Evolutionary conservation across 1,140 invertebrate genomes (phyloP).

Genomic region (Diabrotica undecimpunctata): DNA sequence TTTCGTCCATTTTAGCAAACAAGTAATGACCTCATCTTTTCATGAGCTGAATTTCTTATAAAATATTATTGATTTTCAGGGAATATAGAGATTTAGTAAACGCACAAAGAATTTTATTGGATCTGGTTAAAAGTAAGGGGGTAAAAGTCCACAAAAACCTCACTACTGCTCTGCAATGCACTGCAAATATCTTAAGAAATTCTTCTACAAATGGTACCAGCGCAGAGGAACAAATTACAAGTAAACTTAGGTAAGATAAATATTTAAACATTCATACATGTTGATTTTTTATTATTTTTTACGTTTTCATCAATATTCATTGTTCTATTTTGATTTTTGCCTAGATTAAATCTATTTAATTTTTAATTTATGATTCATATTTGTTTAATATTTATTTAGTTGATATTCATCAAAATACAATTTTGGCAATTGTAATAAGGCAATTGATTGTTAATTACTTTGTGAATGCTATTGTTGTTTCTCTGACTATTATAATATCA

Average conservation of each 20-base stretch:
- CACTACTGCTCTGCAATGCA: constrained; percentile 57
- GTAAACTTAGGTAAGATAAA: constrained; percentile 41
- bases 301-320: too few species aligned
- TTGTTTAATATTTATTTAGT: too few species aligned
- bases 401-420: too few species aligned
- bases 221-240: constrained; percentile 42
- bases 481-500: too few species aligned
- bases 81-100: constrained; percentile 62
- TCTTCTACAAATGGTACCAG: constrained; percentile 35
- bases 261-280: neutral
- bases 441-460: too few species aligned
- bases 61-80: constrained; percentile 45
- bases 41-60: too few species aligned
- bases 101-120: constrained; percentile 59
- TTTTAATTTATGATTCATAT: too few species aligned
- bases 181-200: constrained; percentile 55
- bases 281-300: too few species aligned
- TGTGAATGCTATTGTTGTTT: too few species aligned
- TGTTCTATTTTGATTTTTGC: neutral
- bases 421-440: too few species aligned
- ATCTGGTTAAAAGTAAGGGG: constrained; percentile 61
- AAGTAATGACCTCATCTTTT: too few species aligned
- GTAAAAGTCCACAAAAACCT: constrained; percentile 61
- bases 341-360: neutral
- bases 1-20: too few species aligned